These are phyloP conservation scores for Mayetiola destructor DNA, from an alignment of 2,888 invertebrate species.

Conservation along the genomic window DNA sequence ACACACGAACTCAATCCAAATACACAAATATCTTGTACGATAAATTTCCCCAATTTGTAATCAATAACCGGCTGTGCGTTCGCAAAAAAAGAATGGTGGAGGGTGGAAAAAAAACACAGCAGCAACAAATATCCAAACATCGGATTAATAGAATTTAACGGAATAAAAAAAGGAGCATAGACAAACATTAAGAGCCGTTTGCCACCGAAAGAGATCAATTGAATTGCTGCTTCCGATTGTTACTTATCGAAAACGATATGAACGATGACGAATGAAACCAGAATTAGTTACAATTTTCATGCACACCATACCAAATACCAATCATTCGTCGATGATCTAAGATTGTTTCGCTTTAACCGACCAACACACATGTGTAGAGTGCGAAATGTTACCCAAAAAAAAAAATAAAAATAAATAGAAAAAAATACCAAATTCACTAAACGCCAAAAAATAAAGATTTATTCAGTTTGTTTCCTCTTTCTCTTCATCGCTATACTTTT, in stretches of 20 bases:
- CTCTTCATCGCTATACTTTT: not conserved
- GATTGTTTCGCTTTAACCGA: not conserved
- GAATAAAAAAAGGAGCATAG: too few species aligned
- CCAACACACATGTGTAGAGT: not conserved
- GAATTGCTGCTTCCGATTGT: conserved; percentile 9
- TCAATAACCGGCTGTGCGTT: conserved; percentile 6
- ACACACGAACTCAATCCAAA: not conserved
- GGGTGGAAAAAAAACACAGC: not conserved
- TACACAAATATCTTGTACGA: conserved; percentile 5
- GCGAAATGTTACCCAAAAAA: not conserved
- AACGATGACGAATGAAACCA: too few species aligned
- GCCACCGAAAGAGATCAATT: too few species aligned
- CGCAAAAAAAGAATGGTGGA: not conserved
- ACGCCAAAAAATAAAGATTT: conserved; percentile 1
- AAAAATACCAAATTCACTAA: too few species aligned
- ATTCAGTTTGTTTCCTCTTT: conserved; percentile 6
- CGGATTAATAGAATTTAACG: not conserved
- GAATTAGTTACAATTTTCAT: conserved; percentile 9
- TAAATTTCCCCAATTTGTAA: conserved; percentile 7
- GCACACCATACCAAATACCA: not conserved
- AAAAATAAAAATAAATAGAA: not conserved
- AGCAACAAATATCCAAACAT: not conserved
- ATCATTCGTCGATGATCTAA: not conserved
- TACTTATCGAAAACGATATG: conserved; percentile 5
- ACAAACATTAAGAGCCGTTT: conserved; percentile 3